Evolutionary conservation across 2,113 vertebrate species (phyloP), one percentile per base, ranked within the genome.

Genomic region (Mustela lutreola): DNA sequence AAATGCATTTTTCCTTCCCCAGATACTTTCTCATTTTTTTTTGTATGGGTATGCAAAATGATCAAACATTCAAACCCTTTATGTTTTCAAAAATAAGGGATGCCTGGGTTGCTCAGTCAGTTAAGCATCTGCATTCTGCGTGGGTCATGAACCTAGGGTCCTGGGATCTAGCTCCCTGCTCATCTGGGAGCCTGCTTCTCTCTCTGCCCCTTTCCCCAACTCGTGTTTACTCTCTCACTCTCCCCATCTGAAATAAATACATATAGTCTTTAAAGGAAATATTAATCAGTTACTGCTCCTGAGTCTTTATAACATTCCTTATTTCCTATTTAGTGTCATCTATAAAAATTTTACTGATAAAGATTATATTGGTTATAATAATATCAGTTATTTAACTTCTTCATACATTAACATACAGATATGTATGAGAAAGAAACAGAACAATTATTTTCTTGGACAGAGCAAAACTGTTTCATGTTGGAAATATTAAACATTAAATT

Each of bases 311-410:
- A 83, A 31, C 7, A 58, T 89, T 62, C 15, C 39, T 58, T 53
- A 7, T n/a, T 79, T 73, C 18, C 33, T 65, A 16, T 76, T 75
- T 58, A 90, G 80, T 58, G 36, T 65, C 58, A 63, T 76, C 36
- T n/a, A 14, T 85, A 85, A 78, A 78, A 28, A 63, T 21, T 48
- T 80, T 62, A 71, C 8, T 76, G 53, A 78, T 85, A 89, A 79
- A 80, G 70, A 95, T 48, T 45, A 42, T 56, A 36, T 80, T 93
- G 33, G 8, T 78, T 22, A 31, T 53, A 81, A 92, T 75, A 28
- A 70, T 87, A 83, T 58, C 26, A 58, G 6, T 84, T 82, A 36
- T 89, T 80, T 82, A 33, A 85, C 16, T 92, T 92, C 31, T 95
- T 89, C 39, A 36, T 33, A 71, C 11, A 62, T 16, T 33, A 42